Evolutionary conservation across 2,888 invertebrate species (phyloP).

Genomic region (Caenorhabditis sp.): DNA sequence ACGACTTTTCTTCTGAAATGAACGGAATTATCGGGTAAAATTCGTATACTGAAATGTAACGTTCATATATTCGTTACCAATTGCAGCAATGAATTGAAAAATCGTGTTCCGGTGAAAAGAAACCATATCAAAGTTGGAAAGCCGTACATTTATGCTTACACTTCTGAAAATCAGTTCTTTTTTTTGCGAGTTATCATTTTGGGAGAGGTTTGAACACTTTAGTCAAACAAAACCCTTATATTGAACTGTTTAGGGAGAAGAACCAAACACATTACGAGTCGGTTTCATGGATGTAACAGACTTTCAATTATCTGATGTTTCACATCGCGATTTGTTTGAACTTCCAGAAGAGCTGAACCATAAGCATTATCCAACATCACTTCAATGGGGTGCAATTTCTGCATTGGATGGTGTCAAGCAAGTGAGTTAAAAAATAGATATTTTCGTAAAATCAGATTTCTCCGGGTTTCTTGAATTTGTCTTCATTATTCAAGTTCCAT

Average conservation of each 20-base stretch:
- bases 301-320: neutral
- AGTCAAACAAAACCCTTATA: neutral
- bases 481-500: too few species aligned
- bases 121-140: slow-evolving; percentile 11
- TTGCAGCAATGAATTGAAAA: neutral
- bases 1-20: neutral
- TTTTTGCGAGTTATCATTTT: slow-evolving; percentile 20
- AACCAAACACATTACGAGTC: neutral
- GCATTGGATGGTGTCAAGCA: neutral
- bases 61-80: neutral
- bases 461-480: too few species aligned
- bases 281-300: neutral
- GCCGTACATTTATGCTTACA: slow-evolving; percentile 19
- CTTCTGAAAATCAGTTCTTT: slow-evolving; percentile 4
- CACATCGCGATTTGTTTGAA: neutral
- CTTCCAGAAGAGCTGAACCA: neutral
- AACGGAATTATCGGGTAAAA: slow-evolving; percentile 9
- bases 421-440: neutral
- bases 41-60: too few species aligned
- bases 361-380: neutral
- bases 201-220: neutral
- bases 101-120: neutral
- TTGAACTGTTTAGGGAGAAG: neutral
- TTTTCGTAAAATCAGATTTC: too few species aligned
- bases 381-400: neutral